These are phyloP conservation scores for Gymnocypris eckloni DNA, from an alignment of 2,797 vertebrate genomes.

Conservation along the genomic window DNA sequence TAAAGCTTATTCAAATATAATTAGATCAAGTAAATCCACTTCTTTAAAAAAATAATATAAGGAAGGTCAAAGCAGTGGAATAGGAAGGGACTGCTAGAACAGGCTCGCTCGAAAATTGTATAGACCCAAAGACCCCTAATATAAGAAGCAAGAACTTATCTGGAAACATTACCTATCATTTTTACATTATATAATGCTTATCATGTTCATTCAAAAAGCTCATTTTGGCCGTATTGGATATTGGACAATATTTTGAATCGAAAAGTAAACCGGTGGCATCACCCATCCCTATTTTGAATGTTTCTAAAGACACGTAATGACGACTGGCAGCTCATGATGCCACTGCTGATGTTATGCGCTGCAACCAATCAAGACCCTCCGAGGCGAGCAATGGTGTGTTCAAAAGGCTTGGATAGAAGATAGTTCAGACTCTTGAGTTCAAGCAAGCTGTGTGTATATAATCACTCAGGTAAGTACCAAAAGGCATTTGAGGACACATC, in stretches of 20 bases:
- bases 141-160: not conserved
- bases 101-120: not conserved
- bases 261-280: not conserved
- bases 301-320: not conserved
- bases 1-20: constrained; percentile 15
- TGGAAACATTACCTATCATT: constrained; percentile 5
- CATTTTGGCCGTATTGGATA: not conserved
- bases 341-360: constrained; percentile 5
- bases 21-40: constrained; percentile 1
- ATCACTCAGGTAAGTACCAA: not conserved
- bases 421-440: not conserved
- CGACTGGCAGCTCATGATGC: not conserved
- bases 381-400: not conserved
- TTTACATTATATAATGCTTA: not conserved
- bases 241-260: not conserved
- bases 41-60: not conserved
- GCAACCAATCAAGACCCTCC: constrained; percentile 22
- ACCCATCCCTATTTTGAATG: not conserved
- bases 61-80: constrained; percentile 7
- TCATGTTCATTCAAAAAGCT: not conserved
- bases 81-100: not conserved
- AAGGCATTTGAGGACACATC: constrained; percentile 12
- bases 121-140: not conserved
- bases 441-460: constrained; percentile 3
- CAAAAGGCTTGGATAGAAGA: not conserved